phyloP scores from a whole-genome alignment of 2,888 invertebrate species.

The Athalia cordata region DNA sequence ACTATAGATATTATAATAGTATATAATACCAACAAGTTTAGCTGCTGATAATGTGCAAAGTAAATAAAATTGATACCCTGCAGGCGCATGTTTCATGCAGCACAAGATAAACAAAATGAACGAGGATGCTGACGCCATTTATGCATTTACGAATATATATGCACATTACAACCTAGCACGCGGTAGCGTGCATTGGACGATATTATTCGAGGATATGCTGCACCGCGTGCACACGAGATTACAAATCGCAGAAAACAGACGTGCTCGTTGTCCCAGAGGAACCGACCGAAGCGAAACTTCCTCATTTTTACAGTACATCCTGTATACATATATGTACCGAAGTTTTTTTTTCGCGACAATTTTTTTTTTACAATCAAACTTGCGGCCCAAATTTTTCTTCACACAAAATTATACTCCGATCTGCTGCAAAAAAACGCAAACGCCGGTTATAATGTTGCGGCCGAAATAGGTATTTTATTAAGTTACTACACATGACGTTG shows the following conservation, averaged over 20 bases:
- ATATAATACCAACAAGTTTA: background rate
- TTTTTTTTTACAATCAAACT: too few species aligned
- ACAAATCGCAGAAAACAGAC: constrained; percentile 5
- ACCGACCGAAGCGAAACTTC: background rate
- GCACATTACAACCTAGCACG: too few species aligned
- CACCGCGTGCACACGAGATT: background rate
- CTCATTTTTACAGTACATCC: background rate
- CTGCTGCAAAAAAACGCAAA: too few species aligned
- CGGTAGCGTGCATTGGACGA: background rate
- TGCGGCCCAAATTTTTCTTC: too few species aligned
- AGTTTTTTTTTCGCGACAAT: too few species aligned
- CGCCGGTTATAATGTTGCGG: too few species aligned
- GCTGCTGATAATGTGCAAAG: background rate
- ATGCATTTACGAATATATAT: background rate
- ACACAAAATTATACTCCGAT: too few species aligned
- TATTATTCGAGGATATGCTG: background rate
- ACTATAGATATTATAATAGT: background rate
- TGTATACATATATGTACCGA: too few species aligned
- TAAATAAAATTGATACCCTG: background rate
- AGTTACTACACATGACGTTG: too few species aligned
- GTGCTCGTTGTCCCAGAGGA: background rate
- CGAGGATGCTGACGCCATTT: background rate
- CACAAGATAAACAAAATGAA: background rate
- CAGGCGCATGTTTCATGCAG: background rate
- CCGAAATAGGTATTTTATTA: too few species aligned